Conservation (phyloP, 2,888 invertebrate species). For the Drosophila emarginata region DNA sequence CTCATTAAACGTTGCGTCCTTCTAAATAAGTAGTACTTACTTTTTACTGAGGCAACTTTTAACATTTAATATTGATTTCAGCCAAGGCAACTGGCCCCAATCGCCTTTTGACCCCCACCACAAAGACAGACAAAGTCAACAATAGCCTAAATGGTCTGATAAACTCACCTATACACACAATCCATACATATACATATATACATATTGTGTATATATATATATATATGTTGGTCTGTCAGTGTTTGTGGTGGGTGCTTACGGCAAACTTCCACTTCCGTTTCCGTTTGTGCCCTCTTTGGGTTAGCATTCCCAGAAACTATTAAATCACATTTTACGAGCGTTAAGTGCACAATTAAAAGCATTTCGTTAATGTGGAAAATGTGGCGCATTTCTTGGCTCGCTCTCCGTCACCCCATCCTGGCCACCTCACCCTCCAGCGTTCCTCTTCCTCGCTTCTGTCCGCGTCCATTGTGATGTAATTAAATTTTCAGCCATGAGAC, state of each 20-base stretch:
- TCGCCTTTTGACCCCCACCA: not conserved
- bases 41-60: no score
- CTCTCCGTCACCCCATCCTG: not conserved
- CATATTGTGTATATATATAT: not conserved
- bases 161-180: not conserved
- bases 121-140: not conserved
- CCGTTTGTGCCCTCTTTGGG: conserved; percentile 27
- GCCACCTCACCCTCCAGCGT: not conserved
- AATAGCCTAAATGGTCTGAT: not conserved
- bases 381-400: conserved; percentile 46
- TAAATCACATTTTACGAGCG: conserved; percentile 76
- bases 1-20: no score
- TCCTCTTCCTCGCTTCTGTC: conserved; percentile 1
- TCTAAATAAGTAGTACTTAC: no score
- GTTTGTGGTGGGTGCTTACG: conserved; percentile 30
- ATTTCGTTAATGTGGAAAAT: conserved; percentile 71
- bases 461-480: conserved; percentile 55
- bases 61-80: no score
- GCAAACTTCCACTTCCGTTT: conserved; percentile 62
- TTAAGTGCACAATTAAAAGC: conserved; percentile 77
- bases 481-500: conserved; percentile 54
- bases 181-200: not conserved
- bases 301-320: conserved; percentile 62
- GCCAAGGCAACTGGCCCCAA: not conserved
- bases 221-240: conserved; percentile 36